Percentiles rank a stretch among this genome's conserved stretches.
Conservation (phyloP, 2,888 invertebrate species). For the Tetropium fuscum region DNA sequence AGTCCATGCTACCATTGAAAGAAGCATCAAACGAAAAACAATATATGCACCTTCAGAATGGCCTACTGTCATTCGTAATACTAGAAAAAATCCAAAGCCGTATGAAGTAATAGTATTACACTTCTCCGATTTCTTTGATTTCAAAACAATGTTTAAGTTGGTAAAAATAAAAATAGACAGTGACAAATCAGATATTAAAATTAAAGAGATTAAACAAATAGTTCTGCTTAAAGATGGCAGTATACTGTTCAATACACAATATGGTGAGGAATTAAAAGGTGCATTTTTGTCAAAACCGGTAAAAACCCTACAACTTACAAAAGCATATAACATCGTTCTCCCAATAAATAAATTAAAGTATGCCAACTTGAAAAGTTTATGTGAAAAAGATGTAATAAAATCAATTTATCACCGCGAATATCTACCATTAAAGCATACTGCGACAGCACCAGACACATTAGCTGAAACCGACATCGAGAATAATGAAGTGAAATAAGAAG, state of each 20-base stretch:
- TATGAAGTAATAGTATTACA: not conserved
- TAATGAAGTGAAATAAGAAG: too few species aligned
- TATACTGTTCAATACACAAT: not conserved
- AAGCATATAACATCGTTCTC: not conserved
- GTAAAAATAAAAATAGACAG: not conserved
- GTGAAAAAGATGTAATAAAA: too few species aligned
- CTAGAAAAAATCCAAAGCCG: too few species aligned
- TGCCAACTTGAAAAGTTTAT: too few species aligned
- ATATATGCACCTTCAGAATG: not conserved
- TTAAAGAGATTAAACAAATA: not conserved
- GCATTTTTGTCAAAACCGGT: not conserved
- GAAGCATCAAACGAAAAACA: not conserved
- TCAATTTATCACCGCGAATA: too few species aligned
- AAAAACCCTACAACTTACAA: not conserved
- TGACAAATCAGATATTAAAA: not conserved
- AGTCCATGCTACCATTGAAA: not conserved
- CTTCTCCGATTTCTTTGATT: not conserved
- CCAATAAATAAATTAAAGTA: not conserved
- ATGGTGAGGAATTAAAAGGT: not conserved
- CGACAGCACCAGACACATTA: too few species aligned
- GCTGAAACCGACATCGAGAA: too few species aligned
- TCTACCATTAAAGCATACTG: too few species aligned
- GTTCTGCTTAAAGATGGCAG: not conserved
- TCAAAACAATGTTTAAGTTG: not conserved
- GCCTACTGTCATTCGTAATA: too few species aligned